Base-by-base conservation (phyloP, 1,140 invertebrate species). In the Choristoneura fumiferana region DNA sequence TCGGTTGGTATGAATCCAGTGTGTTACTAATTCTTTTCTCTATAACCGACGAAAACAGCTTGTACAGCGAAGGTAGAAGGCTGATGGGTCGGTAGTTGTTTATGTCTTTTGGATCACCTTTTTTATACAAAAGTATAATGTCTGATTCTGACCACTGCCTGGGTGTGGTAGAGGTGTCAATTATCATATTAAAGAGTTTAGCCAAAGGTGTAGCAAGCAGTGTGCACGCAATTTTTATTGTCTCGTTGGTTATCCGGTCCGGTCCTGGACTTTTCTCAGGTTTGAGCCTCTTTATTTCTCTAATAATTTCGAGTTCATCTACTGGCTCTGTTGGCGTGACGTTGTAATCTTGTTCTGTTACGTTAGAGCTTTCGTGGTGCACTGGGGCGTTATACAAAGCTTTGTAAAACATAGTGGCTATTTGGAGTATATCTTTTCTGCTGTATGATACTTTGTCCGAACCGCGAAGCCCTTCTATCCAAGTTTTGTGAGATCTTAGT, bases 351-450 rank as follows among this genome's bases (percentile, higher is more conserved):
- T n/a, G n/a, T n/a, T n/a, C n/a, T n/a, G n/a, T n/a, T n/a, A n/a
- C n/a, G n/a, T n/a, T n/a, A n/a, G n/a, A n/a, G n/a, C n/a, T n/a
- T n/a, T n/a, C n/a, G n/a, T n/a, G n/a, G n/a, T n/a, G n/a, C n/a
- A n/a, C n/a, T n/a, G n/a, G n/a, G n/a, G n/a, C n/a, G n/a, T n/a
- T 63, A 15, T 68, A 68, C 33, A 67, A 36, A 1, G 60, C 37
- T 10, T 54, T 64, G 29, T 60, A 60, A 10, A 60, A 60, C 1
- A 57, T 14, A 43, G 56, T 65, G 37, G 55, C 63, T 45, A 61
- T 65, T 54, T 58, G 43, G 3, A 66, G 17, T 59, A 66, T 66
- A 36, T 59, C 59, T 54, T 36, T 43, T 60, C 66, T 62, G 45
- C 60, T 62, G 52, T 60, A 49, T 0, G 55, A 62, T 29, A 8